phyloP scores from a whole-genome alignment of 2,888 invertebrate species.

The Drosophila stalkeri region DNA sequence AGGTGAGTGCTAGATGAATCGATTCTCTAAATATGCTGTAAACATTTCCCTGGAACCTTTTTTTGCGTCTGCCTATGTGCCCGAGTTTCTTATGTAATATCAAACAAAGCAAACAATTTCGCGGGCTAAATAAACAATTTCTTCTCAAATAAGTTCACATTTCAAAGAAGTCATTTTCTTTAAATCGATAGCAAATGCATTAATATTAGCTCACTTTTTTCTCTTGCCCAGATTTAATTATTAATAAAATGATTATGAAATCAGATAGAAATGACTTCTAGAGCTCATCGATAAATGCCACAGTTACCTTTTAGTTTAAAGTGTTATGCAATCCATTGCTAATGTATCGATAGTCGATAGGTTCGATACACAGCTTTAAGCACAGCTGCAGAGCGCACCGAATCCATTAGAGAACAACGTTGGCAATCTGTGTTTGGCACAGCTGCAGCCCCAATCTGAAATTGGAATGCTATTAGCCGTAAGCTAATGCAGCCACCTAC shows the following conservation, averaged over 20 bases:
- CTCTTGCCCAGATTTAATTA: not conserved
- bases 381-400: not conserved
- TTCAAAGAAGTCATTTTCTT: too few species aligned
- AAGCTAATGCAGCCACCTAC: slow-evolving; percentile 42
- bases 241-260: too few species aligned
- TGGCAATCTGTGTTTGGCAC: slow-evolving; percentile 19
- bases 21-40: too few species aligned
- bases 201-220: not conserved
- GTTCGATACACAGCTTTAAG: not conserved
- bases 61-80: too few species aligned
- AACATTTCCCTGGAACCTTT: too few species aligned
- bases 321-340: not conserved
- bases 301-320: too few species aligned
- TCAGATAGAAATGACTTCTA: not conserved
- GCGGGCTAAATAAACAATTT: too few species aligned
- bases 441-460: slow-evolving; percentile 34
- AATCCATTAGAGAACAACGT: not conserved
- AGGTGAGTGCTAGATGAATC: too few species aligned
- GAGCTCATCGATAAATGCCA: not conserved
- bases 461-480: slow-evolving; percentile 57
- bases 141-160: too few species aligned
- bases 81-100: too few species aligned
- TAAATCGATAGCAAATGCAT: too few species aligned
- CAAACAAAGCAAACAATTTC: too few species aligned
- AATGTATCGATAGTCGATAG: slow-evolving; percentile 14